Conservation (phyloP, 2,113 vertebrate species). For the Pelvicachromis taeniatus region DNA sequence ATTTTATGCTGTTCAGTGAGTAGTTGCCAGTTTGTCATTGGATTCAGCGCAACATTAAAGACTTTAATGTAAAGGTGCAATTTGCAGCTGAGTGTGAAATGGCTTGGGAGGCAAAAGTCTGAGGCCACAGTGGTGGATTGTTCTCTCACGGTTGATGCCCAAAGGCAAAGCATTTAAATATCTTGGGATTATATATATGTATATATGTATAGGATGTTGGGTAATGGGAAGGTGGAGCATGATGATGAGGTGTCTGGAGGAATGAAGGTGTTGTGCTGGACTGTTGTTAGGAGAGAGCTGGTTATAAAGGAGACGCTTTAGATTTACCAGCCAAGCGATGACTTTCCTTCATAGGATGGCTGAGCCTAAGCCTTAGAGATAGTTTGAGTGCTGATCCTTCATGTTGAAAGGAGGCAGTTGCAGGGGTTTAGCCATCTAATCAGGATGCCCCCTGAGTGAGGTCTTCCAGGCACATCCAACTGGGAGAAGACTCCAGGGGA, state of each 20-base stretch:
- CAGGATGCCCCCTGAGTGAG: background rate
- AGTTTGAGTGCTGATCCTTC: background rate
- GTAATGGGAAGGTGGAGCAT: background rate
- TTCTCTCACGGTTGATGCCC: background rate
- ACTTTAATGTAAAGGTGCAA: background rate
- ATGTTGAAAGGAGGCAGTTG: background rate
- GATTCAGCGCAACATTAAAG: background rate
- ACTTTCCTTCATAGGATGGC: background rate
- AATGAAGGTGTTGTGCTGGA: background rate
- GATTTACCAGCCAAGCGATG: background rate
- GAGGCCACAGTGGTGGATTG: background rate
- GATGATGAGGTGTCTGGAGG: background rate
- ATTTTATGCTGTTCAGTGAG: background rate
- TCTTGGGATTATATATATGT: background rate
- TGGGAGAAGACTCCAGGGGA: background rate
- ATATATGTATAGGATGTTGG: background rate
- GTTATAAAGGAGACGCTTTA: background rate
- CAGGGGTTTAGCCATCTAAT: background rate
- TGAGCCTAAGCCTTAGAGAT: background rate
- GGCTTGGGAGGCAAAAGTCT: background rate
- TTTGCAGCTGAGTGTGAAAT: background rate
- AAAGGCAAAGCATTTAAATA: background rate
- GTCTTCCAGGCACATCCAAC: background rate
- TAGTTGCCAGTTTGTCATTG: background rate
- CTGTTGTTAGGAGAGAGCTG: background rate